Base-by-base conservation (phyloP, 2,113 vertebrate species). In the Dunckerocampus dactyliophorus region DNA sequence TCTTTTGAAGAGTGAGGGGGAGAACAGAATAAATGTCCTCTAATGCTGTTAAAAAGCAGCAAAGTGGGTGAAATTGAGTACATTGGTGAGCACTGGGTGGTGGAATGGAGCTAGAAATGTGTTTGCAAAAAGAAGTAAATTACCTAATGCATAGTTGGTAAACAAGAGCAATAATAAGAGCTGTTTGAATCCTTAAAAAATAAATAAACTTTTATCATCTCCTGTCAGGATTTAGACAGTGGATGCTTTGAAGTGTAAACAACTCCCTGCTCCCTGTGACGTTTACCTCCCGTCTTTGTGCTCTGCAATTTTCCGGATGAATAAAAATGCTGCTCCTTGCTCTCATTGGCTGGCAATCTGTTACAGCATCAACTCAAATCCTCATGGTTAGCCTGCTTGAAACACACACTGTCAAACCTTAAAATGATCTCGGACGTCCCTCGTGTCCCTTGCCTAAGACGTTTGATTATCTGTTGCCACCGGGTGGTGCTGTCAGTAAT, bases 301-400 rank as follows among this genome's bases (percentile, higher is more conserved):
- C 72, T 67, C 39, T 8, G 55, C 77, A 86, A 86, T 89, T 88
- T 89, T 86, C 86, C 84, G 79, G 85, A 88, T 84, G 84, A 84
- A 82, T 87, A 84, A 78, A 80, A 75, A 82, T 75, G 74, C 79
- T 56, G 77, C 72, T 81, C 63, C 67, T 75, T 75, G 31, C 75
- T 79, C 77, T 77, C 80, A 76, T 62, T 59, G 81, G 79, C 83
- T 69, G 51, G 76, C 80, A 82, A 82, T 84, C 81, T 87, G 79
- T 85, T 85, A 75, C 82, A 63, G 85, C 80, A 84, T 82, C 81
- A 83, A 77, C 79, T 74, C 69, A 67, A 69, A 78, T 72, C 70
- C 82, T 34, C 24, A 28, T 5, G 24, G 24, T n/a, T n/a, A 28
- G 24, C 3, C 24, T 28, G 24, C 24, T 28, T 28, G 24, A 28